These are phyloP conservation scores for Larimichthys polyactis DNA, from an alignment of 2,113 vertebrate genomes.

Conservation along the genomic window DNA sequence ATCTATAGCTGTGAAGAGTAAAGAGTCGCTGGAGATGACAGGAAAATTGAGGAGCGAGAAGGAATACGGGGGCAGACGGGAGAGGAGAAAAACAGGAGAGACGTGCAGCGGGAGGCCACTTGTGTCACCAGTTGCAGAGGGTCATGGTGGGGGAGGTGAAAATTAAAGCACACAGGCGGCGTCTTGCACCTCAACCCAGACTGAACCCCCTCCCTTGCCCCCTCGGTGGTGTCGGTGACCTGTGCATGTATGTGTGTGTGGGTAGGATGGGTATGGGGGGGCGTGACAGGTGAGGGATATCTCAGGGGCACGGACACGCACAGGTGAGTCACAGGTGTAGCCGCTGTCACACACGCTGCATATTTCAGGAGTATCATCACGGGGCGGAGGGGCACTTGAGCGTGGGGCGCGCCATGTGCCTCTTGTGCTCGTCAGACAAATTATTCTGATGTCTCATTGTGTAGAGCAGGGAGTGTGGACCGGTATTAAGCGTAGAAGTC, in stretches of 20 bases:
- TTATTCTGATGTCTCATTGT: slow-evolving; percentile 72
- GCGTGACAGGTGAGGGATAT: slow-evolving; percentile 35
- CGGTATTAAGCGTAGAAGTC: neutral
- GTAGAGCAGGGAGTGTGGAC: slow-evolving; percentile 51
- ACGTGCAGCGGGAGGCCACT: slow-evolving; percentile 64
- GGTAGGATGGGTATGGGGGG: slow-evolving; percentile 9
- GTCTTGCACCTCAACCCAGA: slow-evolving; percentile 80
- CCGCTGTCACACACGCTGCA: slow-evolving; percentile 60
- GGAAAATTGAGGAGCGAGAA: slow-evolving; percentile 2
- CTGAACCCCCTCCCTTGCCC: slow-evolving; percentile 52
- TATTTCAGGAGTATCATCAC: slow-evolving; percentile 72
- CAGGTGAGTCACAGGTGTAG: slow-evolving; percentile 78
- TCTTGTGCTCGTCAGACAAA: slow-evolving; percentile 65
- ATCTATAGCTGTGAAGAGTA: neutral
- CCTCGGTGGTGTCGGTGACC: slow-evolving; percentile 45
- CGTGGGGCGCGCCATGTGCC: slow-evolving; percentile 56
- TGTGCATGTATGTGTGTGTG: slow-evolving; percentile 21
- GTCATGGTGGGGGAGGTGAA: slow-evolving; percentile 81
- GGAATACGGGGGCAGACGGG: slow-evolving; percentile 40
- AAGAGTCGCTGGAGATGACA: neutral
- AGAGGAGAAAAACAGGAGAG: slow-evolving; percentile 54
- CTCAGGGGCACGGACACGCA: slow-evolving; percentile 57
- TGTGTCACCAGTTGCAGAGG: slow-evolving; percentile 72
- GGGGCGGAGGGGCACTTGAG: slow-evolving; percentile 63
- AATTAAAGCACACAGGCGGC: slow-evolving; percentile 80